These are phyloP conservation scores for Threskiornis aethiopicus DNA, from an alignment of 2,797 vertebrate genomes.

Conservation along the genomic window DNA sequence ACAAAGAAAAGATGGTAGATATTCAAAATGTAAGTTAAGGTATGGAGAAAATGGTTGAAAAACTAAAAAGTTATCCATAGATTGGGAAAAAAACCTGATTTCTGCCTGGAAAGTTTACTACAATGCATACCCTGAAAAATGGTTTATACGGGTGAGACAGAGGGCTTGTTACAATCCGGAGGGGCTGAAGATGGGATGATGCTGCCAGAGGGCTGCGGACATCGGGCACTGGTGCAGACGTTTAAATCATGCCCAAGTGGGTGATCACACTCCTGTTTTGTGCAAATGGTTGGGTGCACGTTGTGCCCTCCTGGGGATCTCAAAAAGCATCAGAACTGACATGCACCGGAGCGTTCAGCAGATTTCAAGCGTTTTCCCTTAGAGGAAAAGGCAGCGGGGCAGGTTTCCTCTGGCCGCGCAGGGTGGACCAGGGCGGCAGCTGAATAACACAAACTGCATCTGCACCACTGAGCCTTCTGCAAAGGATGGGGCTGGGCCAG, in stretches of 20 bases:
- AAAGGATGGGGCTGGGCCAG: neutral
- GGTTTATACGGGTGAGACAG: neutral
- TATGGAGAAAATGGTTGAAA: neutral
- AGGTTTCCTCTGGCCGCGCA: rapidly evolving
- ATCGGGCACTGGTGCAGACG: rapidly evolving
- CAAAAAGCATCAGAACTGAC: neutral
- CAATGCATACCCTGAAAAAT: neutral
- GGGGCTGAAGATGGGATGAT: neutral
- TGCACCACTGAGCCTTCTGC: neutral
- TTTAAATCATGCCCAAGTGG: neutral
- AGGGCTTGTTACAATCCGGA: rapidly evolving
- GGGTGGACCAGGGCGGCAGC: neutral
- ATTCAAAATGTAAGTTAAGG: neutral
- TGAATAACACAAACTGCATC: neutral
- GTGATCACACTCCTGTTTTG: neutral
- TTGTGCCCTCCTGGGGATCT: neutral
- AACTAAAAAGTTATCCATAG: neutral
- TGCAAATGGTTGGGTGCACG: neutral
- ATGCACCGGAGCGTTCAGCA: rapidly evolving
- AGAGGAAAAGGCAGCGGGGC: neutral
- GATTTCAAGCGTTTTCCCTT: neutral
- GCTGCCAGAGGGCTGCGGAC: neutral
- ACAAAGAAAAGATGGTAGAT: neutral
- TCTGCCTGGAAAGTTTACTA: neutral
- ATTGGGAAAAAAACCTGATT: neutral